Evolutionary conservation across 2,797 vertebrate species (phyloP).

Genomic region (Trachurus trachurus): DNA sequence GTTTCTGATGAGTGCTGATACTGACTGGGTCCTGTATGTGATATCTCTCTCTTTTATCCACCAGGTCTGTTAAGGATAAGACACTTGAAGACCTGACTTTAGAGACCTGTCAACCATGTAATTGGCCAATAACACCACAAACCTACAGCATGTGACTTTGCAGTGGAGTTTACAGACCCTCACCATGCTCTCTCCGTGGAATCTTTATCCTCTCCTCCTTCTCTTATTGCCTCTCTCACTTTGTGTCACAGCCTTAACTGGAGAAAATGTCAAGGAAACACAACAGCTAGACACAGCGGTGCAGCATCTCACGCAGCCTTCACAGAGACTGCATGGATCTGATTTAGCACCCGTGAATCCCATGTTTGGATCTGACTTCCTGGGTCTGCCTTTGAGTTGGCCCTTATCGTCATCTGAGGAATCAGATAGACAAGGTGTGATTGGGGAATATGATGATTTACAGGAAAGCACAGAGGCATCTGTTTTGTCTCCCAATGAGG

Average conservation of each 20-base stretch:
- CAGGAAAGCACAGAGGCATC: constrained; percentile 55
- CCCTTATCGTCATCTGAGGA: constrained; percentile 56
- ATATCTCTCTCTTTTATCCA: constrained; percentile 29
- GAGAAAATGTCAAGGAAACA: constrained; percentile 47
- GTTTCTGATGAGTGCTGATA: not conserved
- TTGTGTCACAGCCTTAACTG: constrained; percentile 38
- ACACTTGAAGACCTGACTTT: constrained; percentile 39
- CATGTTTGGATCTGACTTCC: constrained; percentile 46
- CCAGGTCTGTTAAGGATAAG: constrained; percentile 58
- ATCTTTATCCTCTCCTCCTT: constrained; percentile 66
- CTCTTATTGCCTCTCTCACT: constrained; percentile 59
- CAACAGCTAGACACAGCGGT: constrained; percentile 36
- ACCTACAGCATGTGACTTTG: constrained; percentile 69
- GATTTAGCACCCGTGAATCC: constrained; percentile 22
- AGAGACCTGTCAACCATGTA: constrained; percentile 54
- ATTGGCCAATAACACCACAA: constrained; percentile 39
- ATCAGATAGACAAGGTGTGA: constrained; percentile 66
- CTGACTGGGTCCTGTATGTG: constrained; percentile 2
- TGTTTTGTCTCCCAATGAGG: constrained; percentile 38
- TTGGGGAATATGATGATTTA: constrained; percentile 78
- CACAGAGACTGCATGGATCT: constrained; percentile 44
- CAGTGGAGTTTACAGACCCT: constrained; percentile 44
- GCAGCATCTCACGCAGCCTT: constrained; percentile 22
- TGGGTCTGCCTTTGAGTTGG: constrained; percentile 61
- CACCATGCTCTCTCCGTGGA: constrained; percentile 74